Base-by-base conservation (phyloP, 2,113 vertebrate species). In the Lethenteron camtschaticum region DNA sequence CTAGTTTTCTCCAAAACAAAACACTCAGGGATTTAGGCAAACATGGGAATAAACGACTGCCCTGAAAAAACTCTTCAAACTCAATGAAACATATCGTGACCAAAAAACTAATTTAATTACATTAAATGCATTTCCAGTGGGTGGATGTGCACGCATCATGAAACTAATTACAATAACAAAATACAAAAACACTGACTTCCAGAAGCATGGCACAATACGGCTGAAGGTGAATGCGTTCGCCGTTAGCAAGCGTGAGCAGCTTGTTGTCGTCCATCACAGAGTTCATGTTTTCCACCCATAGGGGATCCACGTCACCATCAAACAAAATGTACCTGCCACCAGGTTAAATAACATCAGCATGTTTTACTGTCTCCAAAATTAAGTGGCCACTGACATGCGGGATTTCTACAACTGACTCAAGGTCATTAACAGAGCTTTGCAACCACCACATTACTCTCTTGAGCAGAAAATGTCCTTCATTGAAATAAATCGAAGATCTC, bases 201-300 rank as follows among this genome's bases (percentile, higher is more conserved):
- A 99, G 96, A 56, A 99, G 80, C 73, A 99, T 74, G 1, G 94
- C 90, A 58, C 94, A 99, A 77, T 99, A 87, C 0, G 73, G 69
- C 75, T 95, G 90, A 9, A 99, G 84, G 55, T 89, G 83, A 57
- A 99, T 95, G 71, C 92, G 81, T 73, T 99, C 94, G 10, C 94
- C 94, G 0, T 96, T 96, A 72, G 94, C 90, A 75, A 99, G 74
- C 0, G 94, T 99, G 77, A 99, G 71, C 70, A 99, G 79, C 74
- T 83, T 95, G 79, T 99, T 96, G 79, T 99, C 94, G 18, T 96
- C 94, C 94, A 99, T 96, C 72, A 99, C 94, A 1, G 94, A 99
- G 78, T 99, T 96, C 92, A 99, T 99, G 76, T 96, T 99, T 75
- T 99, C 94, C 4, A 99, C 90, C 94, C 94, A 99, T 10, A 95